Evolutionary conservation across 2,888 invertebrate genomes (phyloP).

Genomic region (Drosophila bunnanda): DNA sequence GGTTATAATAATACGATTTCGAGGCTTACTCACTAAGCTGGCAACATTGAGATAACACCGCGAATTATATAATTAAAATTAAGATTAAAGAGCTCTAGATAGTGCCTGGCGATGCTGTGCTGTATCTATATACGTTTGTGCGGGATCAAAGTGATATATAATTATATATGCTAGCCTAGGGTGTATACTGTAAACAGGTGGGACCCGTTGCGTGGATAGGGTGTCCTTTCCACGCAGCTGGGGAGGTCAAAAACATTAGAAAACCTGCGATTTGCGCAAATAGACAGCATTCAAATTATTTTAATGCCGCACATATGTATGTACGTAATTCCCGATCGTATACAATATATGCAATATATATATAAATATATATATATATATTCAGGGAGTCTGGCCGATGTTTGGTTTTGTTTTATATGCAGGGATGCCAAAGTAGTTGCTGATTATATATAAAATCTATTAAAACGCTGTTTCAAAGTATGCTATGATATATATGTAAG

Average conservation of each 20-base stretch:
- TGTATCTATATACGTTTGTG: slow-evolving; percentile 35
- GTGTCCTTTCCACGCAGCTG: slow-evolving; percentile 37
- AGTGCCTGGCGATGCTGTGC: slow-evolving; percentile 46
- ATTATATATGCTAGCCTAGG: slow-evolving; percentile 18
- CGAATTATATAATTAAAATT: slow-evolving; percentile 6
- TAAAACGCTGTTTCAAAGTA: not conserved
- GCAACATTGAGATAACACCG: slow-evolving; percentile 26
- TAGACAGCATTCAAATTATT: slow-evolving; percentile 80
- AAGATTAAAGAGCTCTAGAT: slow-evolving; percentile 26
- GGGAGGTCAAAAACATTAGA: slow-evolving; percentile 52
- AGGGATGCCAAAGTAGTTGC: not conserved
- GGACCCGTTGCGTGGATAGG: slow-evolving; percentile 36
- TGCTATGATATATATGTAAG: too few species aligned
- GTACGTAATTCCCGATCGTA: slow-evolving; percentile 10
- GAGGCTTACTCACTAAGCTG: slow-evolving; percentile 25
- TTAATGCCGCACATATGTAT: slow-evolving; percentile 22
- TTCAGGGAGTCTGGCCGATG: slow-evolving; percentile 28
- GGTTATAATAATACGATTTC: slow-evolving; percentile 37
- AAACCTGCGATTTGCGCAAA: slow-evolving; percentile 69
- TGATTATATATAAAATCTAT: not conserved
- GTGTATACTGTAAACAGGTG: slow-evolving; percentile 16
- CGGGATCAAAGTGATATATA: slow-evolving; percentile 20
- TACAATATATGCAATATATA: not conserved
- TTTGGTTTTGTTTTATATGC: not conserved
- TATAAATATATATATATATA: slow-evolving; percentile 11